These are phyloP conservation scores for Tridacna gigas DNA, from an alignment of 2,888 invertebrate species.

Conservation along the genomic window DNA sequence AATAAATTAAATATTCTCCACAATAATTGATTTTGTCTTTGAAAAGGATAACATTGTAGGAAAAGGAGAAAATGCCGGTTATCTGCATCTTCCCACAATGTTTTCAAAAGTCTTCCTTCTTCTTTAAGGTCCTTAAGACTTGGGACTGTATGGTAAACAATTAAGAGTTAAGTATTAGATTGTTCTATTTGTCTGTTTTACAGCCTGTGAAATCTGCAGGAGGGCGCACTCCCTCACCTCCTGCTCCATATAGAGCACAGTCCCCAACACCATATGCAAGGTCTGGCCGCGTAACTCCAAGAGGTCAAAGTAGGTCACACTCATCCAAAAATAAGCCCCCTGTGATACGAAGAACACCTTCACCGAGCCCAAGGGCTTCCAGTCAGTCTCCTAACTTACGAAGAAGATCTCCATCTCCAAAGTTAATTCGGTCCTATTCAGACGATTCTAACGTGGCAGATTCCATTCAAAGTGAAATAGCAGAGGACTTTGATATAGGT, in stretches of 20 bases:
- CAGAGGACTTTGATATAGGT: conserved; percentile 68
- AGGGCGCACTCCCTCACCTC: conserved; percentile 44
- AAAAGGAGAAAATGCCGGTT: no score
- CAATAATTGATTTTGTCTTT: no score
- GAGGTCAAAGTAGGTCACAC: conserved; percentile 50
- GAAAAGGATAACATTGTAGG: no score
- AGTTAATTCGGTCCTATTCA: conserved; percentile 66
- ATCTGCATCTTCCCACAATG: no score
- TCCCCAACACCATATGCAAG: conserved; percentile 21
- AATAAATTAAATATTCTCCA: no score
- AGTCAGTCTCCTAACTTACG: conserved; percentile 68
- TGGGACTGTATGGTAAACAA: background rate
- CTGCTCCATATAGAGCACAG: conserved; percentile 1
- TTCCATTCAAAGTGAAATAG: conserved; percentile 73
- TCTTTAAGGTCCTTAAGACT: no score
- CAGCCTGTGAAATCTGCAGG: conserved; percentile 20
- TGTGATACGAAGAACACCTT: conserved; percentile 61
- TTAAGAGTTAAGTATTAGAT: background rate
- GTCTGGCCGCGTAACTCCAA: conserved; percentile 43
- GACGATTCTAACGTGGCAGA: conserved; percentile 76
- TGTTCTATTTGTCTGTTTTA: background rate
- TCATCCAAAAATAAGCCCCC: conserved; percentile 69
- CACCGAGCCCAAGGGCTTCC: conserved; percentile 57
- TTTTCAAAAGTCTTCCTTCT: no score
- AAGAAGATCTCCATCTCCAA: conserved; percentile 72